phyloP scores from a whole-genome alignment of 2,113 vertebrate species.

The Epinephelus lanceolatus region DNA sequence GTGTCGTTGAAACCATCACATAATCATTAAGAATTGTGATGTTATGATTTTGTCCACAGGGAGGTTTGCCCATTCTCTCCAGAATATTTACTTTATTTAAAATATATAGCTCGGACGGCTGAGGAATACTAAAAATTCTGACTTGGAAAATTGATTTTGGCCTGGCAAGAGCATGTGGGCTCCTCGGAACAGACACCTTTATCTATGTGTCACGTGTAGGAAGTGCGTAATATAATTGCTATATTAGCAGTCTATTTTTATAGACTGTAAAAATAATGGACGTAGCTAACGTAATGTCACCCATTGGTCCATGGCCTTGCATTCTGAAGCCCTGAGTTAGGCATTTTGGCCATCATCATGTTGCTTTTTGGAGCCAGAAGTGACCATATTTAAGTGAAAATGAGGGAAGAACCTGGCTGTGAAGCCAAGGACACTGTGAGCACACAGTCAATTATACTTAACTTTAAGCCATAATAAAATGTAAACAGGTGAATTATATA shows the following conservation, averaged over 20 bases:
- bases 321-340: no score
- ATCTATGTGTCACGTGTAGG: neutral
- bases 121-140: neutral
- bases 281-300: no score
- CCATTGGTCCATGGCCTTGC: no score
- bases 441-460: no score
- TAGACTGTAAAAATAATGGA: no score
- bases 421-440: no score
- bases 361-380: no score
- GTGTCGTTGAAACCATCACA: slow-evolving; percentile 37
- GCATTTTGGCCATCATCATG: no score
- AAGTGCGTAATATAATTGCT: neutral
- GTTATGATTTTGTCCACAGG: slow-evolving; percentile 44
- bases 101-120: slow-evolving; percentile 2
- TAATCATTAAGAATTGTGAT: slow-evolving; percentile 50
- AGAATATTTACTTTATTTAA: slow-evolving; percentile 53
- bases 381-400: no score
- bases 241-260: neutral
- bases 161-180: neutral
- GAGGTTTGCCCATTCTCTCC: neutral
- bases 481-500: no score
- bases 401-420: no score
- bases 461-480: no score
- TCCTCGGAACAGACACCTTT: neutral
- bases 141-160: slow-evolving; percentile 2